A percentile compares a stretch with the other conserved stretches of the same genome.
These are phyloP conservation scores for Oplegnathus fasciatus DNA, from an alignment of 2,113 vertebrate species.

Conservation along the genomic window DNA sequence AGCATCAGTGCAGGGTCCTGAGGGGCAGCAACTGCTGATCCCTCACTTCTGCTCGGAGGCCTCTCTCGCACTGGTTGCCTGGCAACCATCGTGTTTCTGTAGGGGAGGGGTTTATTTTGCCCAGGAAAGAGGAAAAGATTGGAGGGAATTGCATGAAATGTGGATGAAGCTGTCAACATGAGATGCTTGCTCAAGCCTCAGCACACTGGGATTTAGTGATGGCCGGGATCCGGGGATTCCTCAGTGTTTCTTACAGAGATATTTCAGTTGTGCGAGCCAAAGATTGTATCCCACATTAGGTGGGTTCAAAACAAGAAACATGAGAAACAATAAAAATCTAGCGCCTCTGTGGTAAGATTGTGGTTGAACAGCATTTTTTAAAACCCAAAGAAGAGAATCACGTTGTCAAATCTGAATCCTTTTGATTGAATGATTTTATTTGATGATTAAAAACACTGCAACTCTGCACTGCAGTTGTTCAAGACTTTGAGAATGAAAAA, in stretches of 20 bases:
- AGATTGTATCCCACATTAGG: background rate
- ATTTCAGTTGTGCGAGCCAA: conserved; percentile 14
- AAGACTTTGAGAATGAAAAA: background rate
- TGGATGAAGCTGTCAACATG: conserved; percentile 72
- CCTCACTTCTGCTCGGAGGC: conserved; percentile 62
- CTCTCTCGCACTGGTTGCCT: conserved; percentile 65
- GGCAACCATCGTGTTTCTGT: conserved; percentile 62
- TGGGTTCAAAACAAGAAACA: background rate
- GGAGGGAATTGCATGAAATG: conserved; percentile 57
- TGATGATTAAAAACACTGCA: background rate
- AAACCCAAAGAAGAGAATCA: background rate
- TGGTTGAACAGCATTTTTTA: background rate
- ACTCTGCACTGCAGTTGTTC: background rate
- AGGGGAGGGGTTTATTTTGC: conserved; percentile 59
- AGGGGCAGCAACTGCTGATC: conserved; percentile 74
- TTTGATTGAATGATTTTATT: background rate
- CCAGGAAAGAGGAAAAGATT: conserved; percentile 41
- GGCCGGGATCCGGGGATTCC: conserved; percentile 28
- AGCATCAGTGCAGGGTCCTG: conserved; percentile 65
- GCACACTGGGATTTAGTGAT: conserved; percentile 28
- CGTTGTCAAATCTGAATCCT: background rate
- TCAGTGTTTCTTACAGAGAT: conserved; percentile 32
- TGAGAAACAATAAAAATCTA: background rate
- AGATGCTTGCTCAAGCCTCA: conserved; percentile 40
- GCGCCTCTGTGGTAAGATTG: background rate